A percentile compares a stretch with the other conserved stretches of the same genome.
phyloP scores from a whole-genome alignment of 2,888 invertebrate species.

The Brachyopa scutellaris region DNA sequence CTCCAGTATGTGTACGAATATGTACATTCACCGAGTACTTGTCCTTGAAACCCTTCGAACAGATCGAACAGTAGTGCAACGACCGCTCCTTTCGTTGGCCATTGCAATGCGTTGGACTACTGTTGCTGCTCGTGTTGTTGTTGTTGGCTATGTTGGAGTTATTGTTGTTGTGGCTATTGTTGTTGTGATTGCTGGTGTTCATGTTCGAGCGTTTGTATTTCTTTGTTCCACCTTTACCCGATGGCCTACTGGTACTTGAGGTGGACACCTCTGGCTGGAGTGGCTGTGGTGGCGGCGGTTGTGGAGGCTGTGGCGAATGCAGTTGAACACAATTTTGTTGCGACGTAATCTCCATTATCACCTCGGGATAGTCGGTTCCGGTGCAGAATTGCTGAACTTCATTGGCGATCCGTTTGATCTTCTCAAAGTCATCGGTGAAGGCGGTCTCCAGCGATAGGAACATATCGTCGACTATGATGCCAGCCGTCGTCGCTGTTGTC shows the following conservation, averaged over 20 bases:
- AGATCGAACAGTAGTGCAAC: conserved; percentile 95
- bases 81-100: conserved; percentile 91
- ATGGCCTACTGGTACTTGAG: conserved; percentile 81
- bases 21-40: conserved; percentile 99
- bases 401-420: conserved; percentile 91
- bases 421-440: conserved; percentile 91
- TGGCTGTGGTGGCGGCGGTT: conserved; percentile 81
- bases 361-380: conserved; percentile 78
- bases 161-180: conserved; percentile 73
- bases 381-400: conserved; percentile 90
- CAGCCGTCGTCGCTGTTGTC: conserved; percentile 73
- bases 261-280: conserved; percentile 84
- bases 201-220: conserved; percentile 87
- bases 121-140: conserved; percentile 78
- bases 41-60: conserved; percentile 96
- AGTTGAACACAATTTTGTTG: conserved; percentile 71
- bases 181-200: conserved; percentile 80
- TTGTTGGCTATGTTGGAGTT: conserved; percentile 76
- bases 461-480: conserved; percentile 82
- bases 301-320: conserved; percentile 82
- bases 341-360: conserved; percentile 80
- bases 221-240: conserved; percentile 84
- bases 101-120: conserved; percentile 83
- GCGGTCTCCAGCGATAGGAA: conserved; percentile 82
- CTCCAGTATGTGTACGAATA: conserved; percentile 98